Conservation (phyloP, 2,888 invertebrate genomes). For the Rambutsinella grinnellia region DNA sequence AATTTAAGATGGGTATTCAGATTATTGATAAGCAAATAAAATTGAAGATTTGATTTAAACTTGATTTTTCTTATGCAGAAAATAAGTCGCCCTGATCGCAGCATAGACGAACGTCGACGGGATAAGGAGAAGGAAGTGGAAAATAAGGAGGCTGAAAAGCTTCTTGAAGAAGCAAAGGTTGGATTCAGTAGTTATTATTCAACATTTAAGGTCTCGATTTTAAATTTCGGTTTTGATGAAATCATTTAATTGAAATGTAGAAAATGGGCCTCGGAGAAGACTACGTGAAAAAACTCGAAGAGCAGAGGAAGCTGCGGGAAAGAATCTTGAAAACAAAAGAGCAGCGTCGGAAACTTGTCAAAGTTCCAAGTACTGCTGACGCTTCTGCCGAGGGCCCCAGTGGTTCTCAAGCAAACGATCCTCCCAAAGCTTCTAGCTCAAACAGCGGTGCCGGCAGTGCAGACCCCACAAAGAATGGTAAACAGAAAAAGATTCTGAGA, state of each 20-base stretch:
- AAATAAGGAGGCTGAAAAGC: conserved; percentile 43
- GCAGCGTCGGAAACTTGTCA: conserved; percentile 70
- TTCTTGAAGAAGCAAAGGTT: conserved; percentile 60
- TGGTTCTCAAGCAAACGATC: conserved; percentile 1
- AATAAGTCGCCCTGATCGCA: conserved; percentile 22
- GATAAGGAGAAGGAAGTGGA: conserved; percentile 29
- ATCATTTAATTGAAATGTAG: conserved; percentile 7
- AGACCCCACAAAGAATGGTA: conserved; percentile 8
- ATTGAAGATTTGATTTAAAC: neutral
- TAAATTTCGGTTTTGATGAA: neutral
- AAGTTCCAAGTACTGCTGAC: conserved; percentile 28
- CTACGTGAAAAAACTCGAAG: conserved; percentile 71
- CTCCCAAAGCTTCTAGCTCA: conserved; percentile 49
- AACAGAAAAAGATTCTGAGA: conserved; percentile 62
- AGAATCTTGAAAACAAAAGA: conserved; percentile 71
- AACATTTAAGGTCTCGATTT: neutral
- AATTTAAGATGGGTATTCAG: neutral
- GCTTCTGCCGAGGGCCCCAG: neutral
- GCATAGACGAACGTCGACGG: conserved; percentile 14
- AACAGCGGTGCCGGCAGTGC: conserved; percentile 15
- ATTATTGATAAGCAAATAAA: conserved; percentile 2
- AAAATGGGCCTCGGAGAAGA: conserved; percentile 67
- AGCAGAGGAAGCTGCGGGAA: conserved; percentile 71
- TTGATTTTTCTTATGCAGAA: conserved; percentile 18
- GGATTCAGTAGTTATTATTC: neutral